These are phyloP conservation scores for Dendrocincla tyrannina DNA, from an alignment of 2,797 vertebrate genomes.

Conservation along the genomic window DNA sequence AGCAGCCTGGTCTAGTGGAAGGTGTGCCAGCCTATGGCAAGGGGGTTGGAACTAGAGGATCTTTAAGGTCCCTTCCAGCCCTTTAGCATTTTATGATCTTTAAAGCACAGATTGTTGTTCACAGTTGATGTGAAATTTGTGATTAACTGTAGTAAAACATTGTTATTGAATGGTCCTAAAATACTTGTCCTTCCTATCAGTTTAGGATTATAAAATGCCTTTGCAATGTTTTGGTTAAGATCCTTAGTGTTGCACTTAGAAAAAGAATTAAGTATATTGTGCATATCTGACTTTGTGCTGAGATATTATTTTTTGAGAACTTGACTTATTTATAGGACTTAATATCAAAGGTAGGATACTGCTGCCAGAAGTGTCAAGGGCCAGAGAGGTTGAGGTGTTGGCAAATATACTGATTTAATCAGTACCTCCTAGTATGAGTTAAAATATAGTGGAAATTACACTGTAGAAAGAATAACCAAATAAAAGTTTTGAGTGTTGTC, in stretches of 20 bases:
- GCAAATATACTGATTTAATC: not conserved
- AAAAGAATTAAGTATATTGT: not conserved
- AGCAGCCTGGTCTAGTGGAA: not conserved
- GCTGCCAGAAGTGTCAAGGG: not conserved
- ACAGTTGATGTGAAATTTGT: not conserved
- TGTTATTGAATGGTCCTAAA: not conserved
- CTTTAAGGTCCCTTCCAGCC: not conserved
- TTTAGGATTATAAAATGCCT: not conserved
- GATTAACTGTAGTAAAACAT: not conserved
- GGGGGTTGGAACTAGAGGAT: rapidly evolving
- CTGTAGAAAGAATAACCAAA: not conserved
- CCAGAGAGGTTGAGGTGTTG: not conserved
- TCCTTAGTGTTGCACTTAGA: not conserved
- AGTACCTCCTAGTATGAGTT: not conserved
- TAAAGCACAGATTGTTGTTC: conserved; percentile 7
- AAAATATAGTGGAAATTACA: not conserved
- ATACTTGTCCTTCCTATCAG: not conserved
- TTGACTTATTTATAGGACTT: not conserved
- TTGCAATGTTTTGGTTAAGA: not conserved
- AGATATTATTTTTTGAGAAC: not conserved
- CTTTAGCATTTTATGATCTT: not conserved
- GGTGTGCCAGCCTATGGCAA: not conserved
- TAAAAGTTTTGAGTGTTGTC: not conserved
- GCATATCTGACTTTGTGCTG: not conserved
- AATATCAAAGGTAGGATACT: not conserved